phyloP scores from a whole-genome alignment of 2,113 vertebrate genomes.

The Sigmodon hispidus region DNA sequence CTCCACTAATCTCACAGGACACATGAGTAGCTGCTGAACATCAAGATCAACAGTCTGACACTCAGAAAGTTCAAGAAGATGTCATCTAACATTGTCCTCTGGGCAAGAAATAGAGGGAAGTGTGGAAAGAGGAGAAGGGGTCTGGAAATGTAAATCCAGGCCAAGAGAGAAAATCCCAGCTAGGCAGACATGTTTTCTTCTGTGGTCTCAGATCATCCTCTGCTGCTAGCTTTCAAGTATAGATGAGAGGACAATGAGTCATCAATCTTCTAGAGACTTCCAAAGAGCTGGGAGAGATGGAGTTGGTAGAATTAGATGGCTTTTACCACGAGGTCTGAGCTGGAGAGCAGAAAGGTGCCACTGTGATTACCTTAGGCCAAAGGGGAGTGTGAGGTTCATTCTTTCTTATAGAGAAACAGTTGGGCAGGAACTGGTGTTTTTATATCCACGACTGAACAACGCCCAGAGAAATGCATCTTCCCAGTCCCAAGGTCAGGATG shows the following conservation, averaged over 20 bases:
- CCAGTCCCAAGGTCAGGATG: neutral
- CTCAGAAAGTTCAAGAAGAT: neutral
- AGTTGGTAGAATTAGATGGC: rapidly evolving
- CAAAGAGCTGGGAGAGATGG: neutral
- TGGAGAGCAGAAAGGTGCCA: neutral
- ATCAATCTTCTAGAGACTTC: neutral
- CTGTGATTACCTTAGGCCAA: neutral
- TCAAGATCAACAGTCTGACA: neutral
- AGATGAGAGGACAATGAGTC: neutral
- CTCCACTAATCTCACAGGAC: neutral
- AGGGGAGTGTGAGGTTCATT: neutral
- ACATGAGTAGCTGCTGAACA: conserved; percentile 14
- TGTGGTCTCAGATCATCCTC: neutral
- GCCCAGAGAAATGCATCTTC: neutral
- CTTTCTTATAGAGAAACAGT: neutral
- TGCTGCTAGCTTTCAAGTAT: neutral
- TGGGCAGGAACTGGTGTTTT: no score
- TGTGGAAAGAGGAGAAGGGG: neutral
- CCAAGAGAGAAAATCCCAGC: neutral
- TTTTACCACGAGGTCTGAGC: neutral
- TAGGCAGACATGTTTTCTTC: neutral
- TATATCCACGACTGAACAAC: neutral
- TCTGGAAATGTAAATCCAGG: neutral
- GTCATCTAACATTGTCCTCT: conserved; percentile 18
- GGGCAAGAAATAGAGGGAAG: neutral